Conservation (phyloP, 2,888 invertebrate species). For the Hipparchia sbordonii region DNA sequence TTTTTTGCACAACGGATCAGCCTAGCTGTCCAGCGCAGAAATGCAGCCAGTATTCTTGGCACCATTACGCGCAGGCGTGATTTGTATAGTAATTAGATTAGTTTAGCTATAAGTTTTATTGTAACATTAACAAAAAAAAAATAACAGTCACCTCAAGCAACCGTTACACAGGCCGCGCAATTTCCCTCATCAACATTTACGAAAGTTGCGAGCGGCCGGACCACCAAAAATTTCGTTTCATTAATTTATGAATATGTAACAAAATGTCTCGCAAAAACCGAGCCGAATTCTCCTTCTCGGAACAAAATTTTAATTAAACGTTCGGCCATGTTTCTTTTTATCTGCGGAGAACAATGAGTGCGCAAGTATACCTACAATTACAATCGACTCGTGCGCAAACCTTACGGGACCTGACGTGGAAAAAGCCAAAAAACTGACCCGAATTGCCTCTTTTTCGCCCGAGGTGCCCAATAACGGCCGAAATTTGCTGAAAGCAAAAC, state of each 20-base stretch:
- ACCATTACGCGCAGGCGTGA: too few species aligned
- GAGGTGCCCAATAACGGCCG: slow-evolving; percentile 57
- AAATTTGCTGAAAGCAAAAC: slow-evolving; percentile 75
- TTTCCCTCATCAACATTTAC: slow-evolving; percentile 18
- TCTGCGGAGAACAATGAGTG: slow-evolving; percentile 71
- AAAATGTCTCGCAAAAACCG: slow-evolving; percentile 45
- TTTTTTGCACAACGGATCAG: too few species aligned
- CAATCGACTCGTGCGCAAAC: slow-evolving; percentile 50
- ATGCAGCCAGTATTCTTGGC: too few species aligned
- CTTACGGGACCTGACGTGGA: slow-evolving; percentile 66
- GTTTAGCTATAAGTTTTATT: too few species aligned
- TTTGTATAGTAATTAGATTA: too few species aligned
- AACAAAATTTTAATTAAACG: slow-evolving; percentile 75
- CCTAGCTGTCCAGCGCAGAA: background rate
- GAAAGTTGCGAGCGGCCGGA: slow-evolving; percentile 16
- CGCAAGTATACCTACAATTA: slow-evolving; percentile 58
- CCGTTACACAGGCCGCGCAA: slow-evolving; percentile 11
- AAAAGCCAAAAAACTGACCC: slow-evolving; percentile 64
- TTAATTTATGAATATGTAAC: slow-evolving; percentile 40
- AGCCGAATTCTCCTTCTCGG: slow-evolving; percentile 48
- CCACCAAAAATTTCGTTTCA: slow-evolving; percentile 29
- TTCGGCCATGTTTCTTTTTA: slow-evolving; percentile 63
- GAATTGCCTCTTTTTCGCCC: slow-evolving; percentile 64
- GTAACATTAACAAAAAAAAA: background rate
- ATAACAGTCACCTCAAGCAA: slow-evolving; percentile 6